Conservation (phyloP, 1,140 invertebrate genomes). For the Neotoxoptera formosana region DNA sequence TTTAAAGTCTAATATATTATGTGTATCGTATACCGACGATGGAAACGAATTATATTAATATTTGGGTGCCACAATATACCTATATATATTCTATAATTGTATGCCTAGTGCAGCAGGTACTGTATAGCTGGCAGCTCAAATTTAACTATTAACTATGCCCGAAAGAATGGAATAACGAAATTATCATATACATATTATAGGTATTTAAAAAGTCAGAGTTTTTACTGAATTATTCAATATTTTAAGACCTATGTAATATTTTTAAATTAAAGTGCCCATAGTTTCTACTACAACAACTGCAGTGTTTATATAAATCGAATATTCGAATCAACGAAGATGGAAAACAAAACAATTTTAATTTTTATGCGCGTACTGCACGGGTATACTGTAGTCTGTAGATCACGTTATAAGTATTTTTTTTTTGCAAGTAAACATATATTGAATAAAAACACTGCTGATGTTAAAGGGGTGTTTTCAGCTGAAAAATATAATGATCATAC, state of each 20-base stretch:
- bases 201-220: too few species aligned
- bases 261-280: not conserved
- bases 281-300: not conserved
- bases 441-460: not conserved
- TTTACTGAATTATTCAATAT: too few species aligned
- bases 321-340: not conserved
- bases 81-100: too few species aligned
- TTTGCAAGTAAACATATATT: not conserved
- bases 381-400: not conserved
- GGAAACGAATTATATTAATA: not conserved
- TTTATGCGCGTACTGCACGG: not conserved
- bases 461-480: too few species aligned
- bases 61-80: not conserved
- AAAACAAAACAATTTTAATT: not conserved
- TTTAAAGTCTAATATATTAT: not conserved
- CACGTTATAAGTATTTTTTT: not conserved
- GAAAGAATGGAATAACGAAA: too few species aligned
- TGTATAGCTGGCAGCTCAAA: not conserved
- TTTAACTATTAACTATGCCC: too few species aligned
- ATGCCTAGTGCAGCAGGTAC: too few species aligned
- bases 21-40: not conserved
- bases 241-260: too few species aligned
- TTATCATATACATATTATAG: too few species aligned
- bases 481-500: not conserved
- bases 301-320: not conserved